Conservation (phyloP, 2,888 invertebrate genomes). For the Cephus nigrinus region DNA sequence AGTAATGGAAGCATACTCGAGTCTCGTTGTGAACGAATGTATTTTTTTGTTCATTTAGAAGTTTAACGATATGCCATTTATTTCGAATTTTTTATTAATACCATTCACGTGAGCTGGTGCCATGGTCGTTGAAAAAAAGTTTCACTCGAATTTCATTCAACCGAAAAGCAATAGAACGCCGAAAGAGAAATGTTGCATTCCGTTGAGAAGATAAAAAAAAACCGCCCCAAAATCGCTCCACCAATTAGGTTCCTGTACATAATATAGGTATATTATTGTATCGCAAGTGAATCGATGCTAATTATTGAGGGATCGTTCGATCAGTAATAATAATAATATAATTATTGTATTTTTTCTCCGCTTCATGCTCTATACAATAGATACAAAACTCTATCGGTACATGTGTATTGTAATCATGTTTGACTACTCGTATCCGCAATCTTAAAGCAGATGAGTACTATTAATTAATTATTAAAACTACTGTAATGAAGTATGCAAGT, state of each 20-base stretch:
- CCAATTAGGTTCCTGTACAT: conserved; percentile 54
- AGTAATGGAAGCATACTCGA: neutral
- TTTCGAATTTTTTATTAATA: neutral
- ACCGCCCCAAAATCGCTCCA: conserved; percentile 29
- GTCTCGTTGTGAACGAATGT: neutral
- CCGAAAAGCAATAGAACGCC: conserved; percentile 17
- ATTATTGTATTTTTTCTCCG: conserved; percentile 51
- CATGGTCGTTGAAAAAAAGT: neutral
- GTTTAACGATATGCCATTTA: neutral
- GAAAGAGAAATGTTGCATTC: conserved; percentile 53
- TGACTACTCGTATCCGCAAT: conserved; percentile 40
- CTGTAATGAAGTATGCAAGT: conserved; percentile 50
- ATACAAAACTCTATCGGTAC: conserved; percentile 37
- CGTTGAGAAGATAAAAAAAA: conserved; percentile 41
- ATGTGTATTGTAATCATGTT: conserved; percentile 49
- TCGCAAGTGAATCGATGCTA: conserved; percentile 38
- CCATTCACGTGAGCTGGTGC: neutral
- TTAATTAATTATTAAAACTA: conserved; percentile 38
- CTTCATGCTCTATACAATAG: conserved; percentile 52
- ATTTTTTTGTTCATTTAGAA: neutral
- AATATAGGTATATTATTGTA: conserved; percentile 35
- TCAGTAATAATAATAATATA: conserved; percentile 31
- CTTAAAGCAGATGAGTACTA: conserved; percentile 33
- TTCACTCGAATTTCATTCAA: neutral
- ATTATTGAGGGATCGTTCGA: conserved; percentile 38